phyloP scores from a whole-genome alignment of 92 coral and sea anemone species.

The Phymanthus crucifer region DNA sequence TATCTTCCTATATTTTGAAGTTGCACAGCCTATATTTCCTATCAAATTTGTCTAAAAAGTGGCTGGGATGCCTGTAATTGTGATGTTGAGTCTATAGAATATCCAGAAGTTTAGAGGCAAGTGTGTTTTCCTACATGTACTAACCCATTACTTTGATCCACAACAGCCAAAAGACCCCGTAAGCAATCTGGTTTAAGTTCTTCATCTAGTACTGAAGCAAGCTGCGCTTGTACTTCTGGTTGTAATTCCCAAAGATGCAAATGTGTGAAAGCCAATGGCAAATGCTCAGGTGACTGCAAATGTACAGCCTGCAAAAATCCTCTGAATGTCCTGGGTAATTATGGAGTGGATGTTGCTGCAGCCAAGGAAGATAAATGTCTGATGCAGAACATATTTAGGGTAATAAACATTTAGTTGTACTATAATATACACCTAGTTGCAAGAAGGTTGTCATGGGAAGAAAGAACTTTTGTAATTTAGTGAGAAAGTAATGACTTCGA shows the following conservation, averaged over 20 bases:
- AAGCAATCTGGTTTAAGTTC: slow-evolving; percentile 9
- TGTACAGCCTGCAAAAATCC: slow-evolving; percentile 61
- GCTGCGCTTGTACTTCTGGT: slow-evolving; percentile 59
- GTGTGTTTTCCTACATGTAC: neutral
- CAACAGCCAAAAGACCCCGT: slow-evolving; percentile 28
- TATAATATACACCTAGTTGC: too few species aligned
- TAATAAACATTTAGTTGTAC: too few species aligned
- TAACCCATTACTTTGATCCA: neutral
- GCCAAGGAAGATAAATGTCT: slow-evolving; percentile 66
- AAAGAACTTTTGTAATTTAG: too few species aligned
- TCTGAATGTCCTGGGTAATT: slow-evolving; percentile 53
- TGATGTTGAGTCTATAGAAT: too few species aligned
- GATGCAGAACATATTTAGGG: slow-evolving; percentile 64
- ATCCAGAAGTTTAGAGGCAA: too few species aligned
- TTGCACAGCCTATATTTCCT: too few species aligned
- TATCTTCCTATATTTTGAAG: too few species aligned
- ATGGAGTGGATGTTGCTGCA: slow-evolving; percentile 47
- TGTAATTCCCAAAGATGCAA: slow-evolving; percentile 56
- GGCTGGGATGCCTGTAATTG: too few species aligned
- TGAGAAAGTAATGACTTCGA: too few species aligned
- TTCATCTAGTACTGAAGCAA: slow-evolving; percentile 4
- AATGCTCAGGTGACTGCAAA: slow-evolving; percentile 51
- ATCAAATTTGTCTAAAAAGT: too few species aligned
- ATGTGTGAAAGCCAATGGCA: slow-evolving; percentile 37
- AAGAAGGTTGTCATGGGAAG: neutral